Percentiles rank a stretch among this genome's conserved stretches.
phyloP scores from a whole-genome alignment of 1,140 invertebrate species.

The Lordiphosa collinella region DNA sequence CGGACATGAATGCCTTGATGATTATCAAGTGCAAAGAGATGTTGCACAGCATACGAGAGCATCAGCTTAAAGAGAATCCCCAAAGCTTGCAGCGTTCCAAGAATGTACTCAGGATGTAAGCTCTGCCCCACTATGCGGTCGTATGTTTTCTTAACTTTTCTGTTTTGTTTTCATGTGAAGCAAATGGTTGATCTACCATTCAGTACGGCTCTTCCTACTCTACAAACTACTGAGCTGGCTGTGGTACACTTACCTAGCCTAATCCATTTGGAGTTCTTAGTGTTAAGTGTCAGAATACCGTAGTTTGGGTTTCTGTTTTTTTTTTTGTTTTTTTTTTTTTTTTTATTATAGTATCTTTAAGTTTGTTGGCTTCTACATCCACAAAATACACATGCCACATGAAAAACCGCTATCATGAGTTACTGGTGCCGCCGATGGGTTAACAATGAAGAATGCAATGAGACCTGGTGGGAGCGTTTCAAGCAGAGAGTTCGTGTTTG shows the following conservation, averaged over 20 bases:
- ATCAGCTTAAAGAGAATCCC: constrained; percentile 51
- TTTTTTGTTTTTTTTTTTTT: neutral
- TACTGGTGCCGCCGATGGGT: no score
- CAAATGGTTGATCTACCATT: constrained; percentile 36
- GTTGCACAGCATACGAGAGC: constrained; percentile 49
- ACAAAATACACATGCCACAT: neutral
- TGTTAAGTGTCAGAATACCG: no score
- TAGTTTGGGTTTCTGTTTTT: no score
- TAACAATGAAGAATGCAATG: neutral
- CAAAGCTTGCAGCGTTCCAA: constrained; percentile 24
- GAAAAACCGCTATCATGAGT: neutral
- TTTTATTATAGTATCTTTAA: constrained; percentile 4
- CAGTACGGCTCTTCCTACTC: constrained; percentile 37
- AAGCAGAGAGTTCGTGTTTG: neutral
- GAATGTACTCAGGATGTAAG: constrained; percentile 36
- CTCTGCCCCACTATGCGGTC: no score
- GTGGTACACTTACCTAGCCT: constrained; percentile 8
- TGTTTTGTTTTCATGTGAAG: constrained; percentile 17
- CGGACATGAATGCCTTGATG: constrained; percentile 3
- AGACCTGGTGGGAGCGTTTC: neutral
- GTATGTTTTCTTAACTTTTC: no score
- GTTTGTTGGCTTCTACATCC: neutral
- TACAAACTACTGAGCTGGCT: constrained; percentile 58
- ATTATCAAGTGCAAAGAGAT: constrained; percentile 20
- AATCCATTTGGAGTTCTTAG: no score